phyloP scores from a whole-genome alignment of 2,888 invertebrate species.

The Phasia obesa region DNA sequence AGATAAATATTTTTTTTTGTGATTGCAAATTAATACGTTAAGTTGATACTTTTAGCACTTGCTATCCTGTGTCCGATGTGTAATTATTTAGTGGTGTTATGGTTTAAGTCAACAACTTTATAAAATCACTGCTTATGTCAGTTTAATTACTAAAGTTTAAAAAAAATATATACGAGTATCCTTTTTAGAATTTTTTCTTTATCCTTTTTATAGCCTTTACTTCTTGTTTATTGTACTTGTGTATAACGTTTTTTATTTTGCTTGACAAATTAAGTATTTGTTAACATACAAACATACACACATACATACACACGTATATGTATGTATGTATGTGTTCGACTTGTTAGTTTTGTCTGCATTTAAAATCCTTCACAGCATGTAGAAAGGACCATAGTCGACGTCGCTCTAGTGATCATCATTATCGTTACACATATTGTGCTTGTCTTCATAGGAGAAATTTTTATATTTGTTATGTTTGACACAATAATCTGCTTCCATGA shows the following conservation, averaged over 20 bases:
- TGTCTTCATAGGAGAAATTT: conserved; percentile 12
- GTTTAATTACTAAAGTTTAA: conserved; percentile 70
- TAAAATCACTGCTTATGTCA: conserved; percentile 65
- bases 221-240: conserved; percentile 9
- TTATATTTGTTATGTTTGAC: conserved; percentile 60
- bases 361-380: conserved; percentile 62
- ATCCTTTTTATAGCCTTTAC: conserved; percentile 34
- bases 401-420: conserved; percentile 41
- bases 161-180: conserved; percentile 28
- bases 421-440: conserved; percentile 37
- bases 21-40: conserved; percentile 37
- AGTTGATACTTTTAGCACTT: conserved; percentile 48
- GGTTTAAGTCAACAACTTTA: conserved; percentile 32
- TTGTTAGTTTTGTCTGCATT: background rate
- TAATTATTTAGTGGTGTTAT: conserved; percentile 53
- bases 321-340: background rate
- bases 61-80: conserved; percentile 38
- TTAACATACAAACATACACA: too few species aligned
- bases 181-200: conserved; percentile 31
- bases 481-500: conserved; percentile 73
- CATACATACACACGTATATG: background rate
- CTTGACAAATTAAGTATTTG: background rate
- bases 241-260: background rate
- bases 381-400: conserved; percentile 35
- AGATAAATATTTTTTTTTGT: background rate